Evolutionary conservation across 2,113 vertebrate species (phyloP).

Genomic region (Macquaria ambigua): DNA sequence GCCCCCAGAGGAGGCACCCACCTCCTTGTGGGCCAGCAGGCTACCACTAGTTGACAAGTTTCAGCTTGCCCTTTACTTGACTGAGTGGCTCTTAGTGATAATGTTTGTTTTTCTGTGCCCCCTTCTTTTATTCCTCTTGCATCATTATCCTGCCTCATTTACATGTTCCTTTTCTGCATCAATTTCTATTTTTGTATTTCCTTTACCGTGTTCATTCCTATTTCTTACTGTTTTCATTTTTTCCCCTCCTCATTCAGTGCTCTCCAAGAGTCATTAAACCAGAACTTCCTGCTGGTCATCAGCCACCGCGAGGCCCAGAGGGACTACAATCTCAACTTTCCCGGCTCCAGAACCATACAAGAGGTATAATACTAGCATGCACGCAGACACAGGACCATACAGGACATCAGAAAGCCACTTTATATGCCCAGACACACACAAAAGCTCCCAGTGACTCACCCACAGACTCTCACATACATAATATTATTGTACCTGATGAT

Average conservation of each 20-base stretch:
- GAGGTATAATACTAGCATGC: conserved; percentile 88
- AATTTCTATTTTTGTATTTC: conserved; percentile 15
- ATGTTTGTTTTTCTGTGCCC: conserved; percentile 69
- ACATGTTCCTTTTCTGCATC: neutral
- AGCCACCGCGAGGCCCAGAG: conserved; percentile 98
- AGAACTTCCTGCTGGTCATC: conserved; percentile 98
- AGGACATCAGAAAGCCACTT: conserved; percentile 5
- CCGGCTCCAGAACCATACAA: conserved; percentile 97
- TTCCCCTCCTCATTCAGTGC: conserved; percentile 80
- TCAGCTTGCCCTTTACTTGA: conserved; percentile 90
- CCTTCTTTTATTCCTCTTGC: conserved; percentile 76
- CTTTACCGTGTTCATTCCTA: neutral
- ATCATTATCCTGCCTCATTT: neutral
- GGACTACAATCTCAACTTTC: conserved; percentile 99
- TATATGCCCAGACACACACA: conserved; percentile 18
- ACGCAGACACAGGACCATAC: neutral
- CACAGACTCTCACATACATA: conserved; percentile 35
- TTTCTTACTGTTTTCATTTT: conserved; percentile 6
- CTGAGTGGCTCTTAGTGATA: conserved; percentile 81
- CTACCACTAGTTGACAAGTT: conserved; percentile 89
- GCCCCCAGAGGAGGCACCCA: conserved; percentile 75
- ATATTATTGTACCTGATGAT: conserved; percentile 68
- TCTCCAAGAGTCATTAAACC: conserved; percentile 97
- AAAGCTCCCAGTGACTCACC: conserved; percentile 22
- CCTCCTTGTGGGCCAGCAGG: conserved; percentile 78